These are phyloP conservation scores for Drosophila mayaguana DNA, from an alignment of 2,888 invertebrate genomes.

Conservation along the genomic window DNA sequence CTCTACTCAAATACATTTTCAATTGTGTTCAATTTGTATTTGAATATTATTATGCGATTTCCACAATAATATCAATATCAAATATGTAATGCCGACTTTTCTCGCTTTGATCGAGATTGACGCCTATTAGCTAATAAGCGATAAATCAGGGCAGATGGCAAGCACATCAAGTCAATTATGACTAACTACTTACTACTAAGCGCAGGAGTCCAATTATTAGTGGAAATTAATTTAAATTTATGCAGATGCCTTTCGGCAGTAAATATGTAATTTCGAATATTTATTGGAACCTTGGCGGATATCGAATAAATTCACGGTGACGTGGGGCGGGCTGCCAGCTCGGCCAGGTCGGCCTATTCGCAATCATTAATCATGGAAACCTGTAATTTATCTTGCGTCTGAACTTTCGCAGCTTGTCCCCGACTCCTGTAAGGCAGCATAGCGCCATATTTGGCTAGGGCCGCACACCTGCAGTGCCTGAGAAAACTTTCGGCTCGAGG, in stretches of 20 bases:
- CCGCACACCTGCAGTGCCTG: conserved; percentile 45
- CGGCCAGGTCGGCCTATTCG: conserved; percentile 52
- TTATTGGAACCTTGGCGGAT: conserved; percentile 17
- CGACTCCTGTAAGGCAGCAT: conserved; percentile 7
- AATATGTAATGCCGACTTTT: too few relatives aligned
- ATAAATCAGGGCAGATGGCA: too few relatives aligned
- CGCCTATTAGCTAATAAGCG: neutral
- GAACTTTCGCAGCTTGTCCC: conserved; percentile 34
- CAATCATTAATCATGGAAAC: conserved; percentile 75
- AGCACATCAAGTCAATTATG: conserved; percentile 5
- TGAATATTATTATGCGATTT: neutral
- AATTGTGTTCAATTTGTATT: neutral
- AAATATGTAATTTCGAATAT: conserved; percentile 18
- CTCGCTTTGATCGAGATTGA: neutral
- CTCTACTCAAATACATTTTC: neutral
- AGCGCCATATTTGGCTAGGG: conserved; percentile 4
- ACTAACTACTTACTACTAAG: neutral
- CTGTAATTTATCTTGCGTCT: conserved; percentile 75
- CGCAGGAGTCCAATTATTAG: neutral
- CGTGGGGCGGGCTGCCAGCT: conserved; percentile 8
- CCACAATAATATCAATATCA: too few relatives aligned
- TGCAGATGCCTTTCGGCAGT: conserved; percentile 11
- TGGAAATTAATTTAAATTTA: conserved; percentile 7
- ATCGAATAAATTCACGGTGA: conserved; percentile 17
- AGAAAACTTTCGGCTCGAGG: conserved; percentile 46